These are phyloP conservation scores for Schrankia costaestrigalis DNA, from an alignment of 2,888 invertebrate genomes.

Conservation along the genomic window DNA sequence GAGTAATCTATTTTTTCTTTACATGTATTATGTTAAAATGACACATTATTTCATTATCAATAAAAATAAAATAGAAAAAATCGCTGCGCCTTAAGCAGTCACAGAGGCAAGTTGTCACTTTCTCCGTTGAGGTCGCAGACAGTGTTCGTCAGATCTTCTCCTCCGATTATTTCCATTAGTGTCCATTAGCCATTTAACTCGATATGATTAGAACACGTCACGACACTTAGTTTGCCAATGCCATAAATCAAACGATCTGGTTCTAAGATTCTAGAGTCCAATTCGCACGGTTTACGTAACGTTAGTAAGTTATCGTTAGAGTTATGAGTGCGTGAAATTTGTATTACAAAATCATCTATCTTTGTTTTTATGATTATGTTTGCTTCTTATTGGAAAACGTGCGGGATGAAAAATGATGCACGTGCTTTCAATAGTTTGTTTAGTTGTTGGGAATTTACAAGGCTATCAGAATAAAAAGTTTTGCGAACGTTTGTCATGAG, in stretches of 20 bases:
- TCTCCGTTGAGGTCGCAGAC: constrained; percentile 56
- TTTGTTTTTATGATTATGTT: constrained; percentile 35
- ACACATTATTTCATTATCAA: too few species aligned
- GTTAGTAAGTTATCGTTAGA: constrained; percentile 25
- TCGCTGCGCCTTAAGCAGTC: constrained; percentile 53
- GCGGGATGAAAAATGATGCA: constrained; percentile 7
- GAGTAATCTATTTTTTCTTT: too few species aligned
- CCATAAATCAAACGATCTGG: constrained; percentile 65
- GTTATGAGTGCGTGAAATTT: constrained; percentile 39
- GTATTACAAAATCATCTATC: constrained; percentile 35
- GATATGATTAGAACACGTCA: constrained; percentile 73
- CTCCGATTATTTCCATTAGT: constrained; percentile 74
- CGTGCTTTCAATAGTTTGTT: constrained; percentile 2
- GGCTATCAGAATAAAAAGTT: too few species aligned
- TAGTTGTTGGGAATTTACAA: too few species aligned
- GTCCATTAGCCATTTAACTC: constrained; percentile 77
- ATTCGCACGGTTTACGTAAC: constrained; percentile 55
- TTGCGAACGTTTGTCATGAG: too few species aligned
- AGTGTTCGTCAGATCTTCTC: constrained; percentile 67
- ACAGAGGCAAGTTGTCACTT: constrained; percentile 62
- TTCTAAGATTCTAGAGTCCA: constrained; percentile 27
- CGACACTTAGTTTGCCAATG: constrained; percentile 59
- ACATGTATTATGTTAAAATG: too few species aligned
- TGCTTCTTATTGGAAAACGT: constrained; percentile 19
- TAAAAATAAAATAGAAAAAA: constrained; percentile 10